Conservation (phyloP, 2,113 vertebrate species). For the Perca flavescens region DNA sequence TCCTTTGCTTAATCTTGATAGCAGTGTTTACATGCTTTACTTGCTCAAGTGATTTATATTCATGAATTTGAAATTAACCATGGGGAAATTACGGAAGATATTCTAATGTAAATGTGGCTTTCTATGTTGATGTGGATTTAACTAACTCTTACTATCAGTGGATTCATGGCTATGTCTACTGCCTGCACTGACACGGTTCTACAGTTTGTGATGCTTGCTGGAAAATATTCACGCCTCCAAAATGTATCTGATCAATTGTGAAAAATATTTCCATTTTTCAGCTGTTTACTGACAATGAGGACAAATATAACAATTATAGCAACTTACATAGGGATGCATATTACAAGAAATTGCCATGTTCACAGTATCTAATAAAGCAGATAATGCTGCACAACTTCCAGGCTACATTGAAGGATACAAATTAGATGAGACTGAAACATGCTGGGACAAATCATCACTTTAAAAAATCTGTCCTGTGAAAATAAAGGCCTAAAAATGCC, state of each 20-base stretch:
- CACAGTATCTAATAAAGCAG: neutral
- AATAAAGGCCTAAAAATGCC: too few species aligned
- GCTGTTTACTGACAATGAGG: neutral
- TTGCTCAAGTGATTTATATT: conserved; percentile 3
- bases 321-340: neutral
- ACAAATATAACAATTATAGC: neutral
- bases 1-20: neutral
- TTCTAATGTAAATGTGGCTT: neutral
- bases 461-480: neutral
- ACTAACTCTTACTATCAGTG: neutral
- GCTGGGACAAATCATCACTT: neutral
- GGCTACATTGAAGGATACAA: neutral
- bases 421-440: neutral
- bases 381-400: neutral
- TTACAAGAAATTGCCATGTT: neutral
- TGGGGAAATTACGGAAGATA: neutral
- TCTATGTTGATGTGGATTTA: neutral
- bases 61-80: neutral
- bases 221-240: neutral
- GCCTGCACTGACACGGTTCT: neutral
- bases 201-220: neutral
- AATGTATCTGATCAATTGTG: neutral
- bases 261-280: neutral
- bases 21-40: neutral
- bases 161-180: neutral